Percentiles rank a stretch among this genome's conserved stretches.
phyloP scores from a whole-genome alignment of 23 tunicate species.

The Phallusia fumigata region DNA sequence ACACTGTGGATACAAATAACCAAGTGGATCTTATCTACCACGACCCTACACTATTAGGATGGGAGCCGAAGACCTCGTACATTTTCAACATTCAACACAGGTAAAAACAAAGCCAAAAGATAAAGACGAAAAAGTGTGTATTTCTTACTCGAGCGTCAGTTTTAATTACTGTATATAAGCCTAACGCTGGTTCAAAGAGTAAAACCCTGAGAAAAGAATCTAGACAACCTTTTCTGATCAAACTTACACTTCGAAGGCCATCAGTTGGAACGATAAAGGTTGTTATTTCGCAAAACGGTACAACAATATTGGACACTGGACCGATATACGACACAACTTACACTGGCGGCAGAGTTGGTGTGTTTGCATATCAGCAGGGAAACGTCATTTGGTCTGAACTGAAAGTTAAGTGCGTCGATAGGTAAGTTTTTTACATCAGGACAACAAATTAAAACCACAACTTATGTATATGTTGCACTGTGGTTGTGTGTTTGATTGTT shows the following conservation, averaged over 20 bases:
- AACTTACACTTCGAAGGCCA: background rate
- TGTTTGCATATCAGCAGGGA: slow-evolving; percentile 15
- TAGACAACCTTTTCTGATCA: too few species aligned
- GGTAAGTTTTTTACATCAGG: too few species aligned
- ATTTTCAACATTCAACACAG: slow-evolving; percentile 21
- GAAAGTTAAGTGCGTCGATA: slow-evolving; percentile 22
- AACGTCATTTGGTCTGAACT: slow-evolving; percentile 39
- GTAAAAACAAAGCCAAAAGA: background rate
- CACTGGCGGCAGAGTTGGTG: slow-evolving; percentile 36
- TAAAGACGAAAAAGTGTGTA: too few species aligned
- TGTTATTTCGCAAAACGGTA: background rate
- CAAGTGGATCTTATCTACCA: slow-evolving; percentile 30
- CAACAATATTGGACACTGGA: slow-evolving; percentile 12
- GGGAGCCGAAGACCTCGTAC: slow-evolving; percentile 24
- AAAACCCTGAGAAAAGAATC: too few species aligned
- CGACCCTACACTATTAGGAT: slow-evolving; percentile 26
- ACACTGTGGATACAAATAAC: slow-evolving; percentile 23
- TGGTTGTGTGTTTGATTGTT: too few species aligned
- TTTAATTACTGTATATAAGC: too few species aligned
- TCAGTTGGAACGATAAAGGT: slow-evolving; percentile 22
- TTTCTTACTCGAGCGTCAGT: too few species aligned
- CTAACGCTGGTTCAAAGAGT: too few species aligned
- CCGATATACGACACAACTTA: slow-evolving; percentile 19
- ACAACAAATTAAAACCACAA: too few species aligned
- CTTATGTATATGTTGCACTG: too few species aligned